Base-by-base conservation (phyloP, 2,888 invertebrate genomes). In the Incurvaria masculella region DNA sequence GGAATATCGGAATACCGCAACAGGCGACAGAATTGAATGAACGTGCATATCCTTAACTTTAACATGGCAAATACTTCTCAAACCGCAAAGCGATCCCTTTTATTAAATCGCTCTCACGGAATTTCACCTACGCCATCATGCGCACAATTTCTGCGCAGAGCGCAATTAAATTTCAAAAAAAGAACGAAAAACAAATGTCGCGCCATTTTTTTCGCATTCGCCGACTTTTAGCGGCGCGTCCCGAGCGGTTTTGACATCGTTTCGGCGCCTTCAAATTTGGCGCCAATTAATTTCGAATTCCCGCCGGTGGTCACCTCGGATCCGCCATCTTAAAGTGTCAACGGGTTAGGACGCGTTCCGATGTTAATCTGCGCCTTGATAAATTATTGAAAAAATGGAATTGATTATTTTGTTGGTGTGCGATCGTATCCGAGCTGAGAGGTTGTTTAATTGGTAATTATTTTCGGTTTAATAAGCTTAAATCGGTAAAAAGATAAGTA, bases 321-420 rank as follows among this genome's bases (percentile, higher is more conserved):
- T 23, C 23, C 23, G 23, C 23, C 33, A 33, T 11, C 33, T 33
- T 4, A 8, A 14, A 8, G 14, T n/a, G 33, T 33, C 33, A 33
- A n/a, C 14, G 11, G 33, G 11, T 33, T 33, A 33, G 33, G 33
- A 33, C 14, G 33, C 33, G 33, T 33, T 33, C 33, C 33, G 33
- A 33, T 33, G 11, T 4, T 33, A 14, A 33, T 33, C 33, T 4
- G 4, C 11, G 8, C 6, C 33, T 33, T 33, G 33, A 33, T 33
- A 33, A 33, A 33, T 75, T 68, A 69, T 66, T 59, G 59, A 63
- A 67, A 68, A 72, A 70, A 73, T 70, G 59, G 62, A 67, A 72
- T 70, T 73, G 69, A 74, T 75, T 72, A 68, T 65, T 63, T 60
- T 56, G 57, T 61, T 64, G 63, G n/a, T 61, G 59, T 55, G 52